Evolutionary conservation across 2,888 invertebrate species (phyloP), one percentile per base, ranked within the genome.

Genomic region (Calameuta idolon): DNA sequence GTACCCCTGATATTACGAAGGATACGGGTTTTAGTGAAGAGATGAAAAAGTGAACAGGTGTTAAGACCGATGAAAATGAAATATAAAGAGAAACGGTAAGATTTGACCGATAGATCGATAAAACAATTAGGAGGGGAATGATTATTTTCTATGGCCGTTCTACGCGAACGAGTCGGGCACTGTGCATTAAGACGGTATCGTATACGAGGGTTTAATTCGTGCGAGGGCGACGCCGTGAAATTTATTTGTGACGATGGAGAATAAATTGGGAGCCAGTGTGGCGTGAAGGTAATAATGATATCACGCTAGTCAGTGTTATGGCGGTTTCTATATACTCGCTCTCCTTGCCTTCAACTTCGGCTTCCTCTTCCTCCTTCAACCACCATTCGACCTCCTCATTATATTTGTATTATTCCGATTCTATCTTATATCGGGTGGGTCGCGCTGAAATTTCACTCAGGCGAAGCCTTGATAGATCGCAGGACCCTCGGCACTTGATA

Each of bases 261-360:
- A 77, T 76, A 81, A 79, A 79, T 81, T 81, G 76, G 80, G 76
- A 84, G 82, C 77, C 83, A 80, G 83, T 85, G 83, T 82, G 81
- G 84, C 83, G 84, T 83, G 84, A 86, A 87, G 85, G 85, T 85
- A 87, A 87, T 85, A 85, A 86, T 84, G 81, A 83, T 78, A 78
- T 78, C 78, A 78, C 75, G 76, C 78, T 34, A 78, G 78, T 78
- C 78, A 73, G 55, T 55, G 55, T 55, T 55, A 30, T 23, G 34
- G 74, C 74, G 34, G 34, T 31, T 74, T 74, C 74, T 74, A 11
- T 23, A 35, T 31, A 37, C 74, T 55, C 31, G 69, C 55, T 15
- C 55, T 55, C 71, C 71, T 31, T 71, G 71, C 9, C 31, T 33
- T 71, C 31, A 15, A 34, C 71, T 34, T 31, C 71, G 33, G 31